Conservation (phyloP, 2,888 invertebrate species). For the Ypsolopha sequella region DNA sequence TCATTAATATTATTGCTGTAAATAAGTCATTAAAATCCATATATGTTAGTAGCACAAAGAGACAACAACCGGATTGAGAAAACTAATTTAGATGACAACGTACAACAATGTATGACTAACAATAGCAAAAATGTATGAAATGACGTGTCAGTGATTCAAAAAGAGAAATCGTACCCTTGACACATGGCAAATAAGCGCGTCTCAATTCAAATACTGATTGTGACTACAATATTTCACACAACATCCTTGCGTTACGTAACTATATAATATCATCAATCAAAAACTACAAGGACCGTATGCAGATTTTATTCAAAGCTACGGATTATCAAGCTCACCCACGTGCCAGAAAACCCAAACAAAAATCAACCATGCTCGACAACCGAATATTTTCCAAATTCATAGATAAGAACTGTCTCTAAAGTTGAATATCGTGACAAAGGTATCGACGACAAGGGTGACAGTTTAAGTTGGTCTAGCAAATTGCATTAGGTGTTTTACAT, state of each 20-base stretch:
- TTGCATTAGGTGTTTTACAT: slow-evolving; percentile 62
- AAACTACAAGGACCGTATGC: slow-evolving; percentile 45
- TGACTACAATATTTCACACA: slow-evolving; percentile 21
- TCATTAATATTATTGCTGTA: background rate
- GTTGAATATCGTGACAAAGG: slow-evolving; percentile 36
- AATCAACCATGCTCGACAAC: slow-evolving; percentile 16
- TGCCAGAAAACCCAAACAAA: slow-evolving; percentile 24
- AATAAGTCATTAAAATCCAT: slow-evolving; percentile 1
- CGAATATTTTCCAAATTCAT: slow-evolving; percentile 12
- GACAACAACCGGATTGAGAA: background rate
- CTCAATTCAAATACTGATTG: slow-evolving; percentile 46
- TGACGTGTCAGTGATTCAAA: slow-evolving; percentile 27
- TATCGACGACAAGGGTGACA: slow-evolving; percentile 35
- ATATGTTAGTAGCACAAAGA: background rate
- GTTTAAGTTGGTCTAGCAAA: slow-evolving; percentile 31
- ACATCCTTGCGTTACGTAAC: slow-evolving; percentile 42
- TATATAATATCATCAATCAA: slow-evolving; percentile 48
- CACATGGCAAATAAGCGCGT: slow-evolving; percentile 35
- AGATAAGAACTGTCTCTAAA: slow-evolving; percentile 28
- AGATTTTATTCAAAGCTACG: slow-evolving; percentile 46
- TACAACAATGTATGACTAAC: too few species aligned
- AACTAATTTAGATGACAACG: too few species aligned
- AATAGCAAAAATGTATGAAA: background rate
- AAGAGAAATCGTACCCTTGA: slow-evolving; percentile 41
- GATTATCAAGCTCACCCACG: slow-evolving; percentile 43